phyloP scores from a whole-genome alignment of 2,888 invertebrate species.

The Xanthostigma xanthostigma region DNA sequence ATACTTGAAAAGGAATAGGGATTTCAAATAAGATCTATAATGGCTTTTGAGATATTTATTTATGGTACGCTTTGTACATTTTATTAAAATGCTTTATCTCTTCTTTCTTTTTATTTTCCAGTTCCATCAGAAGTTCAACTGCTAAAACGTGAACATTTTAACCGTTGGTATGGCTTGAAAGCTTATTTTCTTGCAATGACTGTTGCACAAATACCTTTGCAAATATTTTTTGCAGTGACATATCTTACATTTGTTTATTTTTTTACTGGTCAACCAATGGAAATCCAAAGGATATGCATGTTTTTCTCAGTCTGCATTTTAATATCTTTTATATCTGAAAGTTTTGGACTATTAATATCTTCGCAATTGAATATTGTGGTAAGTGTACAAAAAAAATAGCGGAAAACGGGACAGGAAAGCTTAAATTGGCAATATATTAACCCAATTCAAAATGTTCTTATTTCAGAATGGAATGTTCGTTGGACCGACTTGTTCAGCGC shows the following conservation, averaged over 20 bases:
- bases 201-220: slow-evolving; percentile 54
- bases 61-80: too few relatives aligned
- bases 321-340: slow-evolving; percentile 62
- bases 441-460: slow-evolving; percentile 4
- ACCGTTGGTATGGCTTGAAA: slow-evolving; percentile 69
- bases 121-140: slow-evolving; percentile 67
- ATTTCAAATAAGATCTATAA: too few relatives aligned
- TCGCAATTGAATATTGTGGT: slow-evolving; percentile 64
- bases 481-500: slow-evolving; percentile 76
- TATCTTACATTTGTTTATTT: slow-evolving; percentile 58
- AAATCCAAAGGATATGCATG: slow-evolving; percentile 46
- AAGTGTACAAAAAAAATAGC: too few relatives aligned
- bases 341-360: slow-evolving; percentile 59
- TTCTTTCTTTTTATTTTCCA: slow-evolving; percentile 27
- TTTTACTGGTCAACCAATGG: slow-evolving; percentile 63
- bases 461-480: slow-evolving; percentile 75
- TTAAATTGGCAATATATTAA: neutral
- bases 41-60: too few relatives aligned
- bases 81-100: too few relatives aligned
- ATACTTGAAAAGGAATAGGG: too few relatives aligned
- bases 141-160: slow-evolving; percentile 69
- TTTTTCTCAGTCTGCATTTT: slow-evolving; percentile 55
- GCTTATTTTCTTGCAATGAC: slow-evolving; percentile 65
- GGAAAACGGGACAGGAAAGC: too few relatives aligned
- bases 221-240: slow-evolving; percentile 48